A percentile compares a stretch with the other conserved stretches of the same genome.
Evolutionary conservation across 2,888 invertebrate species (phyloP).

Genomic region (Hirtodrosophila confusa): DNA sequence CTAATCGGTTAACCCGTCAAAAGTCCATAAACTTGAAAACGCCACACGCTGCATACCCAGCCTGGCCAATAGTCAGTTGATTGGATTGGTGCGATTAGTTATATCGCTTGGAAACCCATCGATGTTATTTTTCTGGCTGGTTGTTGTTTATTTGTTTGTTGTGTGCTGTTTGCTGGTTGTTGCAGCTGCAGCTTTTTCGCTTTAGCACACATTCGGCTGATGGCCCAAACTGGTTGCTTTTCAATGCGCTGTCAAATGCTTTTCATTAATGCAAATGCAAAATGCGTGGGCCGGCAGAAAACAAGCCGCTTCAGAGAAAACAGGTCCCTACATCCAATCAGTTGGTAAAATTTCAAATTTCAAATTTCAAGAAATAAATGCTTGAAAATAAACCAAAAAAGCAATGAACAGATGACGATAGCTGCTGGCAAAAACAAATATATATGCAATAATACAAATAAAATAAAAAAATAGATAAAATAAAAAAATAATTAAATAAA

Average conservation of each 20-base stretch:
- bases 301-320: slow-evolving; percentile 35
- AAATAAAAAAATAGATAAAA: too few species aligned
- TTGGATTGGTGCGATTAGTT: slow-evolving; percentile 4
- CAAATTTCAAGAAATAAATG: slow-evolving; percentile 7
- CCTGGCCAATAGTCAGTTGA: slow-evolving; percentile 7
- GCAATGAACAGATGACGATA: neutral
- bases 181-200: slow-evolving; percentile 51
- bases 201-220: slow-evolving; percentile 52
- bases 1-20: slow-evolving; percentile 45
- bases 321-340: slow-evolving; percentile 38
- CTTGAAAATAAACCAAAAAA: neutral
- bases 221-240: slow-evolving; percentile 53
- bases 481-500: too few species aligned
- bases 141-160: neutral
- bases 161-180: slow-evolving; percentile 4
- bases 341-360: slow-evolving; percentile 12
- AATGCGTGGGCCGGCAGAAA: slow-evolving; percentile 56
- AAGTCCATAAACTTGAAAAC: slow-evolving; percentile 55
- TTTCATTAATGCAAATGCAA: slow-evolving; percentile 54
- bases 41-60: slow-evolving; percentile 17
- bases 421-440: slow-evolving; percentile 3
- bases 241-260: slow-evolving; percentile 44
- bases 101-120: slow-evolving; percentile 7
- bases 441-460: too few species aligned
- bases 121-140: too few species aligned